phyloP scores from a whole-genome alignment of 2,113 vertebrate genomes.

The Pyxicephalus adspersus region DNA sequence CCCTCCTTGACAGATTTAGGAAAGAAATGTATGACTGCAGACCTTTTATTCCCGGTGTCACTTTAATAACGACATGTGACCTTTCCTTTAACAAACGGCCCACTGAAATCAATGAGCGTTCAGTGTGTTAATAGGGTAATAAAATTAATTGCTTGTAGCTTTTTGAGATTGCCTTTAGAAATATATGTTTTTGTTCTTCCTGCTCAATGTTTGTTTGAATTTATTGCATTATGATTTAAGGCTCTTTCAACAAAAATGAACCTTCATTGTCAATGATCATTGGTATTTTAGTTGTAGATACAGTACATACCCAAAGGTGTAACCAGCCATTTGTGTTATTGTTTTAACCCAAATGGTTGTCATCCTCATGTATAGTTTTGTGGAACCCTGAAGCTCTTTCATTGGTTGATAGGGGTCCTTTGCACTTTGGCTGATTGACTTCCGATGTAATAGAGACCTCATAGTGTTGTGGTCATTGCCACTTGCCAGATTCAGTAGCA shows the following conservation, averaged over 20 bases:
- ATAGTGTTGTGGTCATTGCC: too few relatives aligned
- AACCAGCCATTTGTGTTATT: too few relatives aligned
- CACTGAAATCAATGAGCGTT: constrained; percentile 24
- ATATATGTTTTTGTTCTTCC: background rate
- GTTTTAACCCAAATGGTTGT: too few relatives aligned
- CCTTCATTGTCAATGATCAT: background rate
- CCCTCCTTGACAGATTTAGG: constrained; percentile 11
- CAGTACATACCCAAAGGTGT: too few relatives aligned
- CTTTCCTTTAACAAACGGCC: constrained; percentile 29
- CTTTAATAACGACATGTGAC: constrained; percentile 36
- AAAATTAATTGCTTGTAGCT: constrained; percentile 33
- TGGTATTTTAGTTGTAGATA: too few relatives aligned
- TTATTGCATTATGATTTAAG: background rate
- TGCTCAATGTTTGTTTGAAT: background rate
- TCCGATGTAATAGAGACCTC: too few relatives aligned
- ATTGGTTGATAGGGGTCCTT: too few relatives aligned
- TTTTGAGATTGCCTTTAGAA: constrained; percentile 3
- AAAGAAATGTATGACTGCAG: constrained; percentile 2
- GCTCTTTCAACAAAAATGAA: background rate
- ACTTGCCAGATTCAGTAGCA: too few relatives aligned
- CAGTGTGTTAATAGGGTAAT: constrained; percentile 31
- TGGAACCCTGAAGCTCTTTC: too few relatives aligned
- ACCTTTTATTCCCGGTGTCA: constrained; percentile 30
- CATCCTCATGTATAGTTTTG: too few relatives aligned
- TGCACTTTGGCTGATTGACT: too few relatives aligned